These are phyloP conservation scores for Drosophila novamexicana DNA, from an alignment of 1,140 invertebrate species.

Conservation along the genomic window DNA sequence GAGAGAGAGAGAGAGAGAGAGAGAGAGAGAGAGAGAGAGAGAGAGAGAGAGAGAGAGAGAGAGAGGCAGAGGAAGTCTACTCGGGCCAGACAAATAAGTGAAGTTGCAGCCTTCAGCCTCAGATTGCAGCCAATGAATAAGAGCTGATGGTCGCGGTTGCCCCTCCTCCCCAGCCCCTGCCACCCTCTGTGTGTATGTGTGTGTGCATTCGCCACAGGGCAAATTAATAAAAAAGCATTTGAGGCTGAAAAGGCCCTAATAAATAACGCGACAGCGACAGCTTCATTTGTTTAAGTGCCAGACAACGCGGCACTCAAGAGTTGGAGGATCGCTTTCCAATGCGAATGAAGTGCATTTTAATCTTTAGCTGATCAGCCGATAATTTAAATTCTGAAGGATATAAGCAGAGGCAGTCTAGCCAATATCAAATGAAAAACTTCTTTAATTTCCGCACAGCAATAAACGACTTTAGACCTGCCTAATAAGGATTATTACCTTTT, in stretches of 20 bases:
- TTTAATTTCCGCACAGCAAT: too few species aligned
- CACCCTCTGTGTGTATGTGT: conserved; percentile 11
- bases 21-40: conserved; percentile 4
- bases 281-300: conserved; percentile 80
- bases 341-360: conserved; percentile 34
- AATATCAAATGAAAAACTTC: too few species aligned
- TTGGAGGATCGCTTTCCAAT: neutral
- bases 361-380: conserved; percentile 39
- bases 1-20: neutral
- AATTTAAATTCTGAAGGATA: conserved; percentile 17
- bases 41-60: neutral
- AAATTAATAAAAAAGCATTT: conserved; percentile 82
- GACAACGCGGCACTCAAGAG: conserved; percentile 33
- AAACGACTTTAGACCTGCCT: too few species aligned
- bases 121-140: conserved; percentile 68
- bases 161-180: conserved; percentile 17
- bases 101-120: conserved; percentile 62
- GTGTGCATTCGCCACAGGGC: conserved; percentile 60
- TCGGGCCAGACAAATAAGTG: conserved; percentile 73
- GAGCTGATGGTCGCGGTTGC: conserved; percentile 44
- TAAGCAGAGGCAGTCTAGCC: too few species aligned
- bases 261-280: conserved; percentile 75
- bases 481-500: too few species aligned
- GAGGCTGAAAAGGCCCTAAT: conserved; percentile 74
- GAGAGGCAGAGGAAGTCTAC: conserved; percentile 33